A percentile compares a stretch with the other conserved stretches of the same genome.
Conservation (phyloP, 2,113 vertebrate species). For the Motacilla tschutschensis region DNA sequence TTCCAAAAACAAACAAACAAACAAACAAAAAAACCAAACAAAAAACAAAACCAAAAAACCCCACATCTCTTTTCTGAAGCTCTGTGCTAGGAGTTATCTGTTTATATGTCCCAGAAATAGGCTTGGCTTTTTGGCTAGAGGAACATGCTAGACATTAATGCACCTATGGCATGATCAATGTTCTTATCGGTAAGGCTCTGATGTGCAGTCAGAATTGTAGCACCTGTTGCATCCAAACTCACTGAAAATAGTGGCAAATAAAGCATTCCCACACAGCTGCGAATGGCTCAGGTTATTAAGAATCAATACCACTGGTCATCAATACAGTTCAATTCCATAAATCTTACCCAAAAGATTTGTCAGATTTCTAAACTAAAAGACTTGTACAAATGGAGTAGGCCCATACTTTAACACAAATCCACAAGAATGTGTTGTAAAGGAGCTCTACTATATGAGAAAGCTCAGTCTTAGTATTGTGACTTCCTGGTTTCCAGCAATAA, state of each 20-base stretch:
- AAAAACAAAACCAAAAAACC: too few relatives aligned
- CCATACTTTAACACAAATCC: not conserved
- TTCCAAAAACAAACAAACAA: not conserved
- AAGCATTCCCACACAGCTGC: not conserved
- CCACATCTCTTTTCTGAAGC: not conserved
- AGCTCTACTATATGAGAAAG: not conserved
- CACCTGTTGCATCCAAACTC: not conserved
- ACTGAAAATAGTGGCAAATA: not conserved
- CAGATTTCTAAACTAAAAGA: not conserved
- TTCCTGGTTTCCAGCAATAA: slow-evolving; percentile 49
- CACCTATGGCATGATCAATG: not conserved
- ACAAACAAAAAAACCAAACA: too few relatives aligned
- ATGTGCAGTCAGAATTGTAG: not conserved
- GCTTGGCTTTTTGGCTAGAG: not conserved
- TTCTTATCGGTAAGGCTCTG: not conserved
- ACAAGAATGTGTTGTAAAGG: not conserved
- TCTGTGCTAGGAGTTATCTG: not conserved
- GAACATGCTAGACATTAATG: not conserved
- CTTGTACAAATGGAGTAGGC: not conserved
- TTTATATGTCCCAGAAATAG: not conserved
- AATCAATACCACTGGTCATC: not conserved
- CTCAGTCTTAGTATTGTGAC: not conserved
- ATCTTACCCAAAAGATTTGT: not conserved
- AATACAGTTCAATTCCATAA: not conserved
- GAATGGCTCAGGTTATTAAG: not conserved